These are phyloP conservation scores for Teleogryllus oceanicus DNA, from an alignment of 2,888 invertebrate genomes.

Conservation along the genomic window DNA sequence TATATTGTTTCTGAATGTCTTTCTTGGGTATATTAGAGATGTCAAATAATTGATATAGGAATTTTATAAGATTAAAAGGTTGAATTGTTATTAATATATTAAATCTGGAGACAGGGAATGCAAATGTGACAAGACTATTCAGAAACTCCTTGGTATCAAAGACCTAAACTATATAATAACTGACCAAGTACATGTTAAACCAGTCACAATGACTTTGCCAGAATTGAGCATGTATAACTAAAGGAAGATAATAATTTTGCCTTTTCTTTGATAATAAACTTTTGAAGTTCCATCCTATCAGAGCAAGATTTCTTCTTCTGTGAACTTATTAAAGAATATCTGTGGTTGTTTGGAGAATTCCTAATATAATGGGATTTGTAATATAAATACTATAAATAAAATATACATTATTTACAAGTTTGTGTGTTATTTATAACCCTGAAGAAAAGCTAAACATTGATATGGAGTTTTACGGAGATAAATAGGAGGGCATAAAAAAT, in stretches of 20 bases:
- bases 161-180: neutral
- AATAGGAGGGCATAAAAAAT: too few species aligned
- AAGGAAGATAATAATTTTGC: slow-evolving; percentile 2
- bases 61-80: too few species aligned
- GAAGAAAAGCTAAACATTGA: too few species aligned
- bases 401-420: neutral
- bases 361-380: slow-evolving; percentile 18
- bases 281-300: neutral
- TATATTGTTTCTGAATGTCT: too few species aligned
- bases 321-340: slow-evolving; percentile 10
- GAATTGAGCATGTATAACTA: neutral
- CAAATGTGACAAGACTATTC: too few species aligned
- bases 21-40: too few species aligned
- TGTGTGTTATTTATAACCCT: neutral
- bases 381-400: slow-evolving; percentile 10
- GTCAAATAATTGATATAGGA: too few species aligned
- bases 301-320: slow-evolving; percentile 18
- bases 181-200: neutral
- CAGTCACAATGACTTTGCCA: neutral
- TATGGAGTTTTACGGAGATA: too few species aligned
- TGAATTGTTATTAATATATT: too few species aligned
- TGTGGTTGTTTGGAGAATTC: slow-evolving; percentile 18
- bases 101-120: too few species aligned
- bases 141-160: too few species aligned
- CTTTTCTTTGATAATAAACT: neutral